Evolutionary conservation across 2,797 vertebrate genomes (phyloP).

Genomic region (Emys orbicularis): DNA sequence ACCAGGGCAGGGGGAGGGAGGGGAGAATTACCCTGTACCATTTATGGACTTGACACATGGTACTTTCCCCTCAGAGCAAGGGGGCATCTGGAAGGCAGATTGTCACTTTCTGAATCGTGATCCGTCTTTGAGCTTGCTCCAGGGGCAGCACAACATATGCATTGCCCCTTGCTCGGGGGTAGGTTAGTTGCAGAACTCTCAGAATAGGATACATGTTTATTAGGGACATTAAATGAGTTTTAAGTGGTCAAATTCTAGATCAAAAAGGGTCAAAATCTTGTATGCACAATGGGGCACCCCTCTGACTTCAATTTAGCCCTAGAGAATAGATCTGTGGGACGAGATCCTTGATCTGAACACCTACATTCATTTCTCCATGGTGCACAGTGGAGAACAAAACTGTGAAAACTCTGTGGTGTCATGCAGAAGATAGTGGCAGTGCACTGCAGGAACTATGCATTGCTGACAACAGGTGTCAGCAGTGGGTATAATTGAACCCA

Average conservation of each 20-base stretch:
- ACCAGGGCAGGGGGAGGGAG: not conserved
- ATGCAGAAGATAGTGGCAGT: not conserved
- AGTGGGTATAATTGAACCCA: not conserved
- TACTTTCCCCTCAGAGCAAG: not conserved
- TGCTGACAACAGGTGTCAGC: not conserved
- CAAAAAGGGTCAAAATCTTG: not conserved
- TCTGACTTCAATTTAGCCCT: not conserved
- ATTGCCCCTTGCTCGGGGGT: rapidly evolving
- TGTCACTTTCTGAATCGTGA: not conserved
- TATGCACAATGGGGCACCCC: not conserved
- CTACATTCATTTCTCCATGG: not conserved
- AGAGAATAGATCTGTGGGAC: not conserved
- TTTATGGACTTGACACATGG: not conserved
- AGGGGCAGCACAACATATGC: rapidly evolving
- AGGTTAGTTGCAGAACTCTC: not conserved
- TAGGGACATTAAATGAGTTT: not conserved
- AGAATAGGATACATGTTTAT: not conserved
- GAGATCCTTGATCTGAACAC: not conserved
- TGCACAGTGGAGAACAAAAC: not conserved
- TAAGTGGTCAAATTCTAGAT: not conserved
- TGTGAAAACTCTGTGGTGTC: not conserved
- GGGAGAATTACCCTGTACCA: not conserved
- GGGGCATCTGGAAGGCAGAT: not conserved
- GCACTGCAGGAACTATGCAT: not conserved
- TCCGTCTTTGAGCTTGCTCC: not conserved